A percentile compares a stretch with the other conserved stretches of the same genome.
Conservation (phyloP, 2,113 vertebrate genomes). For the Acrocephalus arundinaceus region DNA sequence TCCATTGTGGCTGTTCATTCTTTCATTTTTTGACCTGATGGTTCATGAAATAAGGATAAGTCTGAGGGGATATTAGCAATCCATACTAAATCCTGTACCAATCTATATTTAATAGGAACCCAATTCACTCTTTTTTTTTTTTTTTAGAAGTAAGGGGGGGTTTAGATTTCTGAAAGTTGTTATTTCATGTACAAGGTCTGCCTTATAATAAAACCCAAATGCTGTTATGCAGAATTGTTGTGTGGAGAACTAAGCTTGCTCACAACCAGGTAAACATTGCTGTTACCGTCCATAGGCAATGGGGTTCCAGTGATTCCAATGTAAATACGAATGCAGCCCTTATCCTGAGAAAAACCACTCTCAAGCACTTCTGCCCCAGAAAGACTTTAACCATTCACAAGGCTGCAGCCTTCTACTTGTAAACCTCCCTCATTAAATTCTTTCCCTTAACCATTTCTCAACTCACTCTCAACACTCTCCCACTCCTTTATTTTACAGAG, state of each 20-base stretch:
- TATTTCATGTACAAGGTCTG: background rate
- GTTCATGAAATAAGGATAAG: background rate
- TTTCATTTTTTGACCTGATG: background rate
- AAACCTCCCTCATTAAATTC: background rate
- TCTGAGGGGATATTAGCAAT: background rate
- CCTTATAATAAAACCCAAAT: background rate
- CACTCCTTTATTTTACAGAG: background rate
- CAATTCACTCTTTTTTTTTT: background rate
- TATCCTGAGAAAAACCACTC: background rate
- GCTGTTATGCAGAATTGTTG: background rate
- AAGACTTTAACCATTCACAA: background rate
- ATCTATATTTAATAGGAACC: background rate
- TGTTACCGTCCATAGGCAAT: background rate
- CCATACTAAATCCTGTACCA: background rate
- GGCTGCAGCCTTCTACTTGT: background rate
- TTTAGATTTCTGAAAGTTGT: background rate
- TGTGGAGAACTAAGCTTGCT: background rate
- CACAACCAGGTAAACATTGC: background rate
- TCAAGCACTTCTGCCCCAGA: background rate
- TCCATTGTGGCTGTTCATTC: background rate
- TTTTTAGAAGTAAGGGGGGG: background rate
- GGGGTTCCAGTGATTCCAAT: background rate
- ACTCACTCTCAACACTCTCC: background rate
- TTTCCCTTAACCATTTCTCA: background rate
- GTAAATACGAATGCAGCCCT: background rate